Conservation (phyloP, 2,113 vertebrate species). For the Cyprinodon tularosa region DNA sequence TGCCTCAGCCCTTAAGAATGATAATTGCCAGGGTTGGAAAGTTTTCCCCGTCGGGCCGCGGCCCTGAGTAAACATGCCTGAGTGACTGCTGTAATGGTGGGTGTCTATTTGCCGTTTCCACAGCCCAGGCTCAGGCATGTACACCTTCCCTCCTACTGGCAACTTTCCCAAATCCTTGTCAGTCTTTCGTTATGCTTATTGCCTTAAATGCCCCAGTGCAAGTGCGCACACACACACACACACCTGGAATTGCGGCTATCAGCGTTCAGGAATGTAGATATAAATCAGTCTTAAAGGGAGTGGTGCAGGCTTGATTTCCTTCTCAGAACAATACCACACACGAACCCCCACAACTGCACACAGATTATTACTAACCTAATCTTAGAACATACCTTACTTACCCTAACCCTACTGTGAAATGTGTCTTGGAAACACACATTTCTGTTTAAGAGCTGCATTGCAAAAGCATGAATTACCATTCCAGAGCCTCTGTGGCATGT, state of each 20-base stretch:
- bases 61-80: conserved; percentile 81
- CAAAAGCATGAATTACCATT: conserved; percentile 62
- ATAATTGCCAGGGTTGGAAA: conserved; percentile 79
- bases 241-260: conserved; percentile 72
- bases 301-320: conserved; percentile 72
- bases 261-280: conserved; percentile 77
- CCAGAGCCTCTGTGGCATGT: conserved; percentile 48
- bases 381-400: neutral
- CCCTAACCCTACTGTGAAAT: too few species aligned
- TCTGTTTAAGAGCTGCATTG: conserved; percentile 39
- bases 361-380: neutral
- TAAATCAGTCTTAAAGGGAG: conserved; percentile 77
- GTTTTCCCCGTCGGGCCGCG: conserved; percentile 74
- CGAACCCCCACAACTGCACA: conserved; percentile 13
- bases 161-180: conserved; percentile 51
- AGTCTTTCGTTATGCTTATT: conserved; percentile 30
- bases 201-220: conserved; percentile 36
- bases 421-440: conserved; percentile 36
- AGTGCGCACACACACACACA: conserved; percentile 18
- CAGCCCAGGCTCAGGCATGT: conserved; percentile 73
- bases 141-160: conserved; percentile 72
- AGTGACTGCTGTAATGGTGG: conserved; percentile 78
- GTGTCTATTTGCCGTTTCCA: conserved; percentile 73
- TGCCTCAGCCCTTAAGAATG: conserved; percentile 79
- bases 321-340: conserved; percentile 53